phyloP scores from a whole-genome alignment of 2,113 vertebrate species.

The Peucedramus taeniatus region DNA sequence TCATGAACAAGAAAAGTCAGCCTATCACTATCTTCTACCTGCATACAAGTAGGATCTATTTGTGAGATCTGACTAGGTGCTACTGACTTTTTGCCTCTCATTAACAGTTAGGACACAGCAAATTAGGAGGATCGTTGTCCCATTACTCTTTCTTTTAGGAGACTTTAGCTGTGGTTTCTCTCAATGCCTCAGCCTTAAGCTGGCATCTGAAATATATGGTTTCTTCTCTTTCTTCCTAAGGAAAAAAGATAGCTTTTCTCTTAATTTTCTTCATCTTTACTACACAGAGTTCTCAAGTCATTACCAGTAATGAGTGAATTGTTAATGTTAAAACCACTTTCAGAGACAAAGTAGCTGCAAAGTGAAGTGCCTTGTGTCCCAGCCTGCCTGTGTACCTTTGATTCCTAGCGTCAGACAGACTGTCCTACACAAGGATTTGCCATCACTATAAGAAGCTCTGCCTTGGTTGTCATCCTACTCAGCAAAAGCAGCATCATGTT shows the following conservation, averaged over 20 bases:
- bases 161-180: background rate
- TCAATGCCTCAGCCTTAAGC: background rate
- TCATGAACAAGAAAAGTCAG: background rate
- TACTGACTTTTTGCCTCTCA: background rate
- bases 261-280: background rate
- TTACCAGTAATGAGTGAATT: background rate
- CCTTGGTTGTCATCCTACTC: background rate
- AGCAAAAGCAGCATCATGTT: background rate
- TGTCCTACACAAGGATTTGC: background rate
- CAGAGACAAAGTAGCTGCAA: background rate
- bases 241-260: rapidly evolving
- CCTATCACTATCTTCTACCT: background rate
- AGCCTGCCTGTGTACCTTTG: background rate
- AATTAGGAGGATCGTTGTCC: background rate
- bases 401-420: background rate
- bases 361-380: background rate
- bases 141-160: background rate
- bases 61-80: background rate
- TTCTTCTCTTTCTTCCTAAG: background rate
- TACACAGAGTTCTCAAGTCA: background rate
- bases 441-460: background rate
- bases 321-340: background rate
- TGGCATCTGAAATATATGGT: background rate
- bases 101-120: background rate
- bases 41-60: background rate